Evolutionary conservation across 1,140 invertebrate genomes (phyloP).

Genomic region (Brachionus koreanus): DNA sequence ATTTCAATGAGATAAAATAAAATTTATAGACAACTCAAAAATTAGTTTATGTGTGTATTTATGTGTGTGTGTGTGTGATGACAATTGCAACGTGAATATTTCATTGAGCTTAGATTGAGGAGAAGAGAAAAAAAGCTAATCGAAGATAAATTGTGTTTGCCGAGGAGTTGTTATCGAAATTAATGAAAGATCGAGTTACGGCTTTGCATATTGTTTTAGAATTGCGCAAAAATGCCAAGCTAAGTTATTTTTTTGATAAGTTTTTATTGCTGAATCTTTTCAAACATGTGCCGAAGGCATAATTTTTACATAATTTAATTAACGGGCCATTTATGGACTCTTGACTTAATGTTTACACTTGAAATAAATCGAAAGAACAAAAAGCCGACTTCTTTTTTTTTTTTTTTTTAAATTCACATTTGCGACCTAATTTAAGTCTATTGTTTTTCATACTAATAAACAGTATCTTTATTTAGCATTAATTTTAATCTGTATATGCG

Average conservation of each 20-base stretch:
- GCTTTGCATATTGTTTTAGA: background rate
- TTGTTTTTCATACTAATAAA: too few species aligned
- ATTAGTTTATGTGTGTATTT: too few species aligned
- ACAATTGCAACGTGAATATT: background rate
- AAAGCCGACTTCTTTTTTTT: background rate
- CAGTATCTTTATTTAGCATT: too few species aligned
- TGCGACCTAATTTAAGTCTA: too few species aligned
- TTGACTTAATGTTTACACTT: background rate
- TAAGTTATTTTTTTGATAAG: background rate
- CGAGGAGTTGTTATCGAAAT: constrained; percentile 5
- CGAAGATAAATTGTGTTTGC: background rate
- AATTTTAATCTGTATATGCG: background rate
- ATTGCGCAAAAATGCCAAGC: background rate
- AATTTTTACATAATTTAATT: constrained; percentile 6
- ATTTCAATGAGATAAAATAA: background rate
- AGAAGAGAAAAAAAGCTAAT: background rate
- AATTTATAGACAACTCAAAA: background rate
- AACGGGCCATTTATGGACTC: background rate
- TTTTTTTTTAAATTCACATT: background rate
- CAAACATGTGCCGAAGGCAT: background rate
- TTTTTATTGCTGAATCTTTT: constrained; percentile 4
- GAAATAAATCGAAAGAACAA: background rate
- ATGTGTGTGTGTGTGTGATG: background rate
- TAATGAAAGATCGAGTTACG: constrained; percentile 1
- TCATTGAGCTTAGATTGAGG: background rate